Base-by-base conservation (phyloP, 2,113 vertebrate genomes). In the Tyrannus savana region DNA sequence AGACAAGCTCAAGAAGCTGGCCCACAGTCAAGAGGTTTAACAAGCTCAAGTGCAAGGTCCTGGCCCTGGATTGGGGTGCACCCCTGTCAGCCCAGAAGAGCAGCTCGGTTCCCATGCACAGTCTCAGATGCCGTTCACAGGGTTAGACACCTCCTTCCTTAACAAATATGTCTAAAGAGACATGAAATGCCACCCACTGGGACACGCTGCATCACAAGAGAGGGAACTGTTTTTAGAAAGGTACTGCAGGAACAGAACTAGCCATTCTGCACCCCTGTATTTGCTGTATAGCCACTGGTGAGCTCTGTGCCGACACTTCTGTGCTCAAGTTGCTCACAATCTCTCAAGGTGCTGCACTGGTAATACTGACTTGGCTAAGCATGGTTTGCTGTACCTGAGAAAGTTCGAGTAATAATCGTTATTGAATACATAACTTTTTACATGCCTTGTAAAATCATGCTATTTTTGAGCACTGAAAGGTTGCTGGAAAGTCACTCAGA, bases 401-500 rank as follows among this genome's bases (percentile, higher is more conserved):
- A 66, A 84, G 19, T 35, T 28, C 77, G 15, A 68, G 69, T 15
- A 74, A 50, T 59, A 56, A 71, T 56, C 52, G 62, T 22, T 47
- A n/a, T 17, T 67, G 50, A 95, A 92, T 88, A 95, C 2, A 3
- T 28, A 31, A 77, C 55, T 84, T 93, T 97, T 94, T 92, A 95
- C 60, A 55, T 62, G 19, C 23, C 35, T 94, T 94, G 58, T 94
- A 97, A 97, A 97, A 96, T 79, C 72, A 52, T 87, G 87, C 90
- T 53, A 64, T 64, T 94, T 95, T 64, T 33, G 53, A 91, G 44
- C 79, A 81, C 50, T 82, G 74, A 89, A 93, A 97, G 67, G 69
- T 95, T 97, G 75, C 52, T 91, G 84, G 49, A 85, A 93, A 94
- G 92, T 95, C 74, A 89, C 58, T 95, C 53, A 83, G 30, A 83